Percentiles rank a stretch among this genome's conserved stretches.
These are phyloP conservation scores for Polydrusus pterygomalis DNA, from an alignment of 2,888 invertebrate species.

Conservation along the genomic window DNA sequence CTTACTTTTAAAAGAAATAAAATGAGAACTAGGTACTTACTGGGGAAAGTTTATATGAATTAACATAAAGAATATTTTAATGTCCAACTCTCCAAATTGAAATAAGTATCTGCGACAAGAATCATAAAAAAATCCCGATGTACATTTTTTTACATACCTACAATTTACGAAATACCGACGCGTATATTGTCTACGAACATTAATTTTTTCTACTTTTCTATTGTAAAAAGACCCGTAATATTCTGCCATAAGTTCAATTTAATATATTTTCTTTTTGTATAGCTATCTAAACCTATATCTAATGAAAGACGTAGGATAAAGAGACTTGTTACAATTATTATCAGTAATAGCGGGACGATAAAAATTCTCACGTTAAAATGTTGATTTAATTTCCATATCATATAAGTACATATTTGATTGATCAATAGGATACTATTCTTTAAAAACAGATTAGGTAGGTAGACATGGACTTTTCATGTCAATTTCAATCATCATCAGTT, in stretches of 20 bases:
- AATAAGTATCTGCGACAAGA: constrained; percentile 48
- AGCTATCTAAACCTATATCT: constrained; percentile 61
- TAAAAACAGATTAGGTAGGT: too few relatives aligned
- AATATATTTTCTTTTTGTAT: constrained; percentile 52
- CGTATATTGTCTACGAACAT: constrained; percentile 60
- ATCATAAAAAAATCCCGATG: constrained; percentile 39
- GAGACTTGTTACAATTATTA: constrained; percentile 4
- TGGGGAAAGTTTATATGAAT: too few relatives aligned
- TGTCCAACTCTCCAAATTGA: constrained; percentile 28
- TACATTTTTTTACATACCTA: constrained; percentile 45
- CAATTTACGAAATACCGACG: constrained; percentile 46
- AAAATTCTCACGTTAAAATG: neutral
- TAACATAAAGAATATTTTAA: constrained; percentile 17
- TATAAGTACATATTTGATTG: too few relatives aligned
- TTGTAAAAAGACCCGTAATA: constrained; percentile 65
- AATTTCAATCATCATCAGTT: too few relatives aligned
- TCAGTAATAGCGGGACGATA: constrained; percentile 1
- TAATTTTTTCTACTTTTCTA: constrained; percentile 51
- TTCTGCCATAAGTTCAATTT: constrained; percentile 64
- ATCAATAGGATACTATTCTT: too few relatives aligned
- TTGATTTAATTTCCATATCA: neutral
- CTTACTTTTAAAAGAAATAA: too few relatives aligned
- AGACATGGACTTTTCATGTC: too few relatives aligned
- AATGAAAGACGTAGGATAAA: constrained; percentile 68
- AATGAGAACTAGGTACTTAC: too few relatives aligned